phyloP scores from a whole-genome alignment of 1,140 invertebrate genomes.

The Penaeus chinensis region DNA sequence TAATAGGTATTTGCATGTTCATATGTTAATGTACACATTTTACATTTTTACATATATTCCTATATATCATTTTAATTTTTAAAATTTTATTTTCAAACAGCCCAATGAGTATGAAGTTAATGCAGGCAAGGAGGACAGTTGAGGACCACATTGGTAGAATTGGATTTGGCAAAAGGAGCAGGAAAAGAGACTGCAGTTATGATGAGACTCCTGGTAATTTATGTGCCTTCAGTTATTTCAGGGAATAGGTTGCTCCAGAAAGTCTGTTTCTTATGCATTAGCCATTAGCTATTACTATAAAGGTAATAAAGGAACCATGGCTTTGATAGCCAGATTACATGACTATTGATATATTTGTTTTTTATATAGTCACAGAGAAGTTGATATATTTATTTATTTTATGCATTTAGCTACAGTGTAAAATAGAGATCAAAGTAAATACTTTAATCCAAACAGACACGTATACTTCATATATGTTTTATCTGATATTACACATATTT shows the following conservation, averaged over 20 bases:
- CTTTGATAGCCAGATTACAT: too few species aligned
- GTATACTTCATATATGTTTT: too few species aligned
- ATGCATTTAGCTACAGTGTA: too few species aligned
- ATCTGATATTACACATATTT: background rate
- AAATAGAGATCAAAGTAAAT: too few species aligned
- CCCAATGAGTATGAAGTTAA: slow-evolving; percentile 75
- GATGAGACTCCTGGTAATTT: slow-evolving; percentile 81
- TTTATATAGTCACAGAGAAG: too few species aligned
- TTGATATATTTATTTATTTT: too few species aligned
- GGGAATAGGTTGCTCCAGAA: background rate
- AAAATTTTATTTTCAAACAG: slow-evolving; percentile 68
- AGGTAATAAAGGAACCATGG: too few species aligned
- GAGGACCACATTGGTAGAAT: slow-evolving; percentile 79
- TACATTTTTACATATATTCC: background rate
- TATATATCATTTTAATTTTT: slow-evolving; percentile 4
- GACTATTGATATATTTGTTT: too few species aligned
- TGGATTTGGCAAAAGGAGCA: slow-evolving; percentile 77
- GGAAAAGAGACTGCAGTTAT: slow-evolving; percentile 85
- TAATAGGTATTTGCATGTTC: background rate
- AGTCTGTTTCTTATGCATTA: background rate
- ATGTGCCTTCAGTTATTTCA: background rate
- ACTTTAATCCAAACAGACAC: too few species aligned
- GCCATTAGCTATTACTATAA: too few species aligned
- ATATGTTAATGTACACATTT: background rate
- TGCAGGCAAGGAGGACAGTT: slow-evolving; percentile 84